These are phyloP conservation scores for Australoheros facetus DNA, from an alignment of 2,797 vertebrate genomes.

Conservation along the genomic window DNA sequence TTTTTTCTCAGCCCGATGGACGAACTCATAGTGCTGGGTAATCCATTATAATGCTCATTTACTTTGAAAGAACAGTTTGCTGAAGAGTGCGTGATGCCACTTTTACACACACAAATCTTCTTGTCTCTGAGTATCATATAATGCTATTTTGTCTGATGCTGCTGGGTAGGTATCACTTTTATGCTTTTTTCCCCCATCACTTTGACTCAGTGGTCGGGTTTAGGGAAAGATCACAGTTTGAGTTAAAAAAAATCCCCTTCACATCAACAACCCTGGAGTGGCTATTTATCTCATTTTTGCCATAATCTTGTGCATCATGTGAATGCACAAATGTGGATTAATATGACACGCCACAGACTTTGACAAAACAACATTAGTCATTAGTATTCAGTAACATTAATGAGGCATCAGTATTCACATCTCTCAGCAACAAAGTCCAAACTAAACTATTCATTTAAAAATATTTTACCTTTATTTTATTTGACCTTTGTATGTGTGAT, in stretches of 20 bases:
- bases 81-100: background rate
- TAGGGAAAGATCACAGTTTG: background rate
- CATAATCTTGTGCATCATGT: background rate
- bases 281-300: background rate
- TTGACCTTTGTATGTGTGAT: too few species aligned
- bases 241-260: too few species aligned
- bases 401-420: background rate
- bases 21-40: background rate
- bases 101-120: background rate
- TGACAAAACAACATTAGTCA: background rate
- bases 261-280: background rate
- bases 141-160: background rate
- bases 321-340: background rate
- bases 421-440: background rate
- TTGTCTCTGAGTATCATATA: background rate
- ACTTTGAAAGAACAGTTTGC: background rate
- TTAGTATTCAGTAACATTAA: background rate
- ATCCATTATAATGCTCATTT: background rate
- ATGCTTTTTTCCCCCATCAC: background rate
- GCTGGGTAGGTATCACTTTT: background rate
- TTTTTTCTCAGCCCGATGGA: background rate
- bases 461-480: background rate
- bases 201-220: background rate
- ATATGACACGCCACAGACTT: background rate
- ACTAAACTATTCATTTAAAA: background rate